phyloP scores from a whole-genome alignment of 2,888 invertebrate genomes.

The Patella depressa region DNA sequence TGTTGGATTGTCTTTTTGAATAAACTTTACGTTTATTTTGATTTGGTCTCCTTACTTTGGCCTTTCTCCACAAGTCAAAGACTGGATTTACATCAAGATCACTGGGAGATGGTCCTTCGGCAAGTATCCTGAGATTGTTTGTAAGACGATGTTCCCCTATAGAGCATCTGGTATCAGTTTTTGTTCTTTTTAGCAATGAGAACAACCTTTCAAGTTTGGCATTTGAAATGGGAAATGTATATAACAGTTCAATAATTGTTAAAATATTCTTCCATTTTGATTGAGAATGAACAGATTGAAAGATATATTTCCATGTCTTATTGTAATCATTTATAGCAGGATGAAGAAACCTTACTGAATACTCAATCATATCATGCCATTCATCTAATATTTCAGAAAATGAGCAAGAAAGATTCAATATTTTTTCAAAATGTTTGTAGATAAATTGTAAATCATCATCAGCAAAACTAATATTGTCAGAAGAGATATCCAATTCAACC shows the following conservation, averaged over 20 bases:
- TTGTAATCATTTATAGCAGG: neutral
- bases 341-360: neutral
- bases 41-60: too few species aligned
- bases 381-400: neutral
- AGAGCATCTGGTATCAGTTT: too few species aligned
- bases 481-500: too few species aligned
- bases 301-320: constrained; percentile 1
- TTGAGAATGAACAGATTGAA: neutral
- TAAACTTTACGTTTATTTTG: too few species aligned
- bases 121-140: too few species aligned
- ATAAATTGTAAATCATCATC: constrained; percentile 4
- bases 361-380: neutral
- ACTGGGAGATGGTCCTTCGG: too few species aligned
- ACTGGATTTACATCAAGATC: too few species aligned
- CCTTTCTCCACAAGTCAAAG: too few species aligned
- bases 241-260: neutral
- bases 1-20: too few species aligned
- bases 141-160: too few species aligned
- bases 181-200: too few species aligned
- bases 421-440: neutral
- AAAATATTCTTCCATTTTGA: neutral
- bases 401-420: neutral
- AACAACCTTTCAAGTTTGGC: constrained; percentile 4
- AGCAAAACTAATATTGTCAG: neutral
- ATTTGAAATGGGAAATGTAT: neutral